Conservation (phyloP, 2,797 vertebrate species). For the Perodicticus potto region DNA sequence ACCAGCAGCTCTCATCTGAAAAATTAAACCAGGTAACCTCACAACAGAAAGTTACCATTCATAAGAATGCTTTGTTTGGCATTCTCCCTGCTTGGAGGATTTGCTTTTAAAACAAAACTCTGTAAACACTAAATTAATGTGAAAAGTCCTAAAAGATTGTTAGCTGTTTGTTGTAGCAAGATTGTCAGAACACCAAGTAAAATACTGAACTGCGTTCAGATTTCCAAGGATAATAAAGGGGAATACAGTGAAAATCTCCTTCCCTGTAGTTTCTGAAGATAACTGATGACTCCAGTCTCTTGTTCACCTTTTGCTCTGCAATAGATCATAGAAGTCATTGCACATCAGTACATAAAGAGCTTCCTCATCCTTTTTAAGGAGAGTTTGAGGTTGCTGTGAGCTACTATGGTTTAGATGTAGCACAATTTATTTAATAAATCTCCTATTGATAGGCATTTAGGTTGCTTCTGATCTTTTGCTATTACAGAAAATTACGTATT, state of each 20-base stretch:
- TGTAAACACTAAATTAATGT: background rate
- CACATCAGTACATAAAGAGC: background rate
- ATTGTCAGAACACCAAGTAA: background rate
- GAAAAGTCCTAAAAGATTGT: conserved; percentile 31
- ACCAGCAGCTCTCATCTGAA: background rate
- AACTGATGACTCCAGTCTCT: background rate
- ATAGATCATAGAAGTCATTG: background rate
- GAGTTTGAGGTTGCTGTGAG: no score
- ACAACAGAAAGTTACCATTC: background rate
- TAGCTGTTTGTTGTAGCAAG: background rate
- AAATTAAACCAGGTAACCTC: background rate
- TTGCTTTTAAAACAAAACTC: conserved; percentile 43
- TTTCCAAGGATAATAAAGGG: background rate
- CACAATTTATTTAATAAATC: background rate
- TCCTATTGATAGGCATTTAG: background rate
- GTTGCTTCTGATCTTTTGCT: background rate
- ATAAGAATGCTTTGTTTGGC: background rate
- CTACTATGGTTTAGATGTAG: background rate
- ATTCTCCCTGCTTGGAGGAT: conserved; percentile 23
- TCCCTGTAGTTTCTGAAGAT: background rate
- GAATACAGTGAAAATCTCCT: background rate
- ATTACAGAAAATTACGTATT: background rate
- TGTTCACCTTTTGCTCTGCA: background rate
- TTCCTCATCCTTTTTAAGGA: background rate
- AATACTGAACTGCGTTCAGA: background rate